Percentiles rank a stretch among this genome's conserved stretches.
phyloP scores from a whole-genome alignment of 1,140 invertebrate genomes.

The Chrysomallon squamiferum region DNA sequence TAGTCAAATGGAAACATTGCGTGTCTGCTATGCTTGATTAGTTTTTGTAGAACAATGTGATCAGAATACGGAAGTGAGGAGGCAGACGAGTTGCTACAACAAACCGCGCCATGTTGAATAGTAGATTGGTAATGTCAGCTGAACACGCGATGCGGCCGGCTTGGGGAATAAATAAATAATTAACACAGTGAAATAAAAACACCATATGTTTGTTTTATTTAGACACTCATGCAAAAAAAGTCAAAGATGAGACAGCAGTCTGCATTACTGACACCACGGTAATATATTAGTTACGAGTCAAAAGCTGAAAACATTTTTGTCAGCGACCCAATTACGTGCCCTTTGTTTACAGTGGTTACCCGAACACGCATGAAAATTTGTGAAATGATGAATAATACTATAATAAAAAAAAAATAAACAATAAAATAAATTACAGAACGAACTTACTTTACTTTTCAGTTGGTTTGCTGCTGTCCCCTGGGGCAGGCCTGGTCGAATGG shows the following conservation, averaged over 20 bases:
- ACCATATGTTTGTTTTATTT: not conserved
- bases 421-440: not conserved
- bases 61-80: conserved; percentile 8
- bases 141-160: not conserved
- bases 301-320: not conserved
- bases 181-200: not conserved
- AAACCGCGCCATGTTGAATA: conserved; percentile 18
- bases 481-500: conserved; percentile 28
- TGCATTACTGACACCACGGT: too few relatives aligned
- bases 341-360: too few relatives aligned
- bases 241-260: too few relatives aligned
- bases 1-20: too few relatives aligned
- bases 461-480: conserved; percentile 24
- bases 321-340: not conserved
- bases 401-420: too few relatives aligned
- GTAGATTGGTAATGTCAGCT: not conserved
- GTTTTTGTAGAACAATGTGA: not conserved
- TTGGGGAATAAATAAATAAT: conserved; percentile 3
- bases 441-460: conserved; percentile 40
- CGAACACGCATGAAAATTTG: not conserved
- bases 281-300: too few relatives aligned
- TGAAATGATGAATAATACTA: not conserved
- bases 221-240: too few relatives aligned
- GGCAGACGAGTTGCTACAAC: conserved; percentile 37
- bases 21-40: too few relatives aligned